These are phyloP conservation scores for Austrolebias charrua DNA, from an alignment of 2,797 vertebrate species.

Conservation along the genomic window DNA sequence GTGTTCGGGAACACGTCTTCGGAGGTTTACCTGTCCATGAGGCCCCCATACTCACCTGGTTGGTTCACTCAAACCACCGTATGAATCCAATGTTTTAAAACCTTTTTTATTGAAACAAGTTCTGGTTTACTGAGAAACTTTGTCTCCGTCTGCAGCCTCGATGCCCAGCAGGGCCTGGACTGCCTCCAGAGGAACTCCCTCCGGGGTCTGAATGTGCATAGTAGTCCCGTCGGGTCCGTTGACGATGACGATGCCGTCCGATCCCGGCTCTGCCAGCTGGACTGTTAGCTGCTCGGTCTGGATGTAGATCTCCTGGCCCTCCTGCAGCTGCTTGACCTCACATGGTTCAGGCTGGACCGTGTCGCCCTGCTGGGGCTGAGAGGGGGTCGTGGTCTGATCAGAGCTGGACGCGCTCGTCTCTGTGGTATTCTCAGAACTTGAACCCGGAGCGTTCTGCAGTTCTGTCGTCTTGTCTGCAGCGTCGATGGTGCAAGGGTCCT, in stretches of 20 bases:
- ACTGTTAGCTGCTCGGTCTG: slow-evolving; percentile 81
- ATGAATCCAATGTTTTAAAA: background rate
- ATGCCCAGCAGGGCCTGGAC: slow-evolving; percentile 82
- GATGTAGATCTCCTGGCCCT: slow-evolving; percentile 81
- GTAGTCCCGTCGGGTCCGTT: slow-evolving; percentile 77
- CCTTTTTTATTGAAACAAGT: too few relatives aligned
- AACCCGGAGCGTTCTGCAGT: slow-evolving; percentile 62
- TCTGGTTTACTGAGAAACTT: slow-evolving; percentile 49
- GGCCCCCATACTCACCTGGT: background rate
- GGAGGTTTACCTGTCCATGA: background rate
- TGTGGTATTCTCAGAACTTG: slow-evolving; percentile 2
- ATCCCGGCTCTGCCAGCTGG: slow-evolving; percentile 73
- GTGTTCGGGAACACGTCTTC: background rate
- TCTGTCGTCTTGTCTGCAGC: slow-evolving; percentile 59
- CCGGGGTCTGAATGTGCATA: slow-evolving; percentile 79
- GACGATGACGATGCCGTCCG: slow-evolving; percentile 81
- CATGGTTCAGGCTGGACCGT: slow-evolving; percentile 6
- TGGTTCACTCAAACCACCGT: background rate
- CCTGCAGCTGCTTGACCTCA: slow-evolving; percentile 61
- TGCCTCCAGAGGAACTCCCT: slow-evolving; percentile 79
- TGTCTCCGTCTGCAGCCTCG: slow-evolving; percentile 70
- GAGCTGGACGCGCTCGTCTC: slow-evolving; percentile 10
- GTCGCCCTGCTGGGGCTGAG: slow-evolving; percentile 15
- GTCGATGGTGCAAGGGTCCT: slow-evolving; percentile 36
- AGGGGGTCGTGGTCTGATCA: background rate